These are phyloP conservation scores for Limenitis camilla DNA, from an alignment of 2,888 invertebrate genomes.

Conservation along the genomic window DNA sequence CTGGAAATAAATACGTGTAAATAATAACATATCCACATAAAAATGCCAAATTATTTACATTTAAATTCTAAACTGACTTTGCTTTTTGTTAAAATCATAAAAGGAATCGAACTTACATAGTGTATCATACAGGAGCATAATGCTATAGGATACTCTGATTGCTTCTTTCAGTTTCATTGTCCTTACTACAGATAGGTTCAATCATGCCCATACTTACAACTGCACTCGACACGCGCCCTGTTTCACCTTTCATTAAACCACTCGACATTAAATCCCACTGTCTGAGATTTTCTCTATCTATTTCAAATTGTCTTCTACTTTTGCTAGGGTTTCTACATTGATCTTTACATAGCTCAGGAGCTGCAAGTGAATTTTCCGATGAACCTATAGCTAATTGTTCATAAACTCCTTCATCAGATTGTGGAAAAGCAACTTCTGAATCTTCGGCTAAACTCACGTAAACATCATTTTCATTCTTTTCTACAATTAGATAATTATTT, in stretches of 20 bases:
- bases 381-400: constrained; percentile 70
- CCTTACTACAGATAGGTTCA: constrained; percentile 55
- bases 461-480: constrained; percentile 66
- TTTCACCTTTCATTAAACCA: constrained; percentile 77
- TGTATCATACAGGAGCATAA: constrained; percentile 62
- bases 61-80: constrained; percentile 49
- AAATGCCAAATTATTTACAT: constrained; percentile 52
- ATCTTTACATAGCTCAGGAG: constrained; percentile 19
- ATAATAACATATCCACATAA: constrained; percentile 29
- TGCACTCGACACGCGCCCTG: constrained; percentile 56
- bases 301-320: constrained; percentile 72
- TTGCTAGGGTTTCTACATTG: constrained; percentile 25
- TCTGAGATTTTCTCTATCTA: constrained; percentile 88
- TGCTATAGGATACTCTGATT: constrained; percentile 72
- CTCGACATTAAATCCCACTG: constrained; percentile 94
- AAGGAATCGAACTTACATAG: constrained; percentile 64
- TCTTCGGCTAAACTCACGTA: constrained; percentile 68
- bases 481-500: constrained; percentile 31
- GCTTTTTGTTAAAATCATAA: constrained; percentile 55
- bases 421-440: constrained; percentile 34
- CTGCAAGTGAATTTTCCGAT: constrained; percentile 30
- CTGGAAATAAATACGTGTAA: constrained; percentile 26
- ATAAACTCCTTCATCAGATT: constrained; percentile 72
- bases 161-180: constrained; percentile 65
- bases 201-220: constrained; percentile 50